Conservation (phyloP, 2,797 vertebrate genomes). For the Chromis chromis region DNA sequence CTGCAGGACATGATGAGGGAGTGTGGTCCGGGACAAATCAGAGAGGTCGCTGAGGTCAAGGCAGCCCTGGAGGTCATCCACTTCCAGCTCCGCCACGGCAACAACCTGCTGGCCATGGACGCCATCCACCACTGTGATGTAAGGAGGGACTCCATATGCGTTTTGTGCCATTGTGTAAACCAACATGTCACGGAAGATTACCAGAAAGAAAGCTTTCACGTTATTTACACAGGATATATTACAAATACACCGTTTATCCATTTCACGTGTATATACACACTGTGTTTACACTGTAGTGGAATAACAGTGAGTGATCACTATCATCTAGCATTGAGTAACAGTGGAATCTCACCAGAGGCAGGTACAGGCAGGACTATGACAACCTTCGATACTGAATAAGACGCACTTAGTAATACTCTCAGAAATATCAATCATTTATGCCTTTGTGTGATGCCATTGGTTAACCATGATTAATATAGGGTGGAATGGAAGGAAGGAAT, state of each 20-base stretch:
- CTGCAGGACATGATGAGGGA: conserved; percentile 87
- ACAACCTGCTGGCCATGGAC: conserved; percentile 89
- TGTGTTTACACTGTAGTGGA: not conserved
- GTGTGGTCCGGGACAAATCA: conserved; percentile 64
- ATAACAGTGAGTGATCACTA: not conserved
- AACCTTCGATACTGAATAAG: not conserved
- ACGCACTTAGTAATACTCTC: not conserved
- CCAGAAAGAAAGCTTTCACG: not conserved
- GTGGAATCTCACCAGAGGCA: not conserved
- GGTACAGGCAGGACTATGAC: not conserved
- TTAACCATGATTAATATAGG: not conserved
- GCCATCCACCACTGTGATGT: conserved; percentile 88
- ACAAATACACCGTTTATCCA: not conserved
- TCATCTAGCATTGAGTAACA: conserved; percentile 15
- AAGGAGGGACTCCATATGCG: conserved; percentile 35
- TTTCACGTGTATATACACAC: not conserved
- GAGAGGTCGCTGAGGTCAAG: conserved; percentile 82
- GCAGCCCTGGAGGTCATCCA: conserved; percentile 85
- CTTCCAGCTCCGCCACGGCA: conserved; percentile 88
- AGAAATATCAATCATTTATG: not conserved
- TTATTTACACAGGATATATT: not conserved
- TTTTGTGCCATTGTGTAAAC: not conserved
- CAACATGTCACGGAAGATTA: not conserved
- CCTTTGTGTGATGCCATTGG: not conserved
- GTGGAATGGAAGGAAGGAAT: not conserved